Percentiles rank a stretch among this genome's conserved stretches.
Evolutionary conservation across 2,888 invertebrate species (phyloP).

Genomic region (Nomada fabriciana): DNA sequence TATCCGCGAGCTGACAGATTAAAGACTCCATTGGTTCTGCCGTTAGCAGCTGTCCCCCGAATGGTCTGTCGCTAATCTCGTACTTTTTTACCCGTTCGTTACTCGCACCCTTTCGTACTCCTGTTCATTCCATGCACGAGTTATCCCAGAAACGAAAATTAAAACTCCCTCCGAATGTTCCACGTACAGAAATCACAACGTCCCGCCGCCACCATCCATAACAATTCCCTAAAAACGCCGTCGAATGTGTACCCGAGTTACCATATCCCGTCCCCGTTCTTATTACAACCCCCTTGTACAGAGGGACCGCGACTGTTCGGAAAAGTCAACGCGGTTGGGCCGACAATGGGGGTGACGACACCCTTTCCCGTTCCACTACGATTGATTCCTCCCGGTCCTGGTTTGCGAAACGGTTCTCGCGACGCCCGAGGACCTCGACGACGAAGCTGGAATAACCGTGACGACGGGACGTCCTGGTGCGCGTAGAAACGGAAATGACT

Average conservation of each 20-base stretch:
- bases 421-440: conserved; percentile 32
- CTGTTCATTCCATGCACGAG: neutral
- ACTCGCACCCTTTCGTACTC: neutral
- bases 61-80: conserved; percentile 5
- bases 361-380: conserved; percentile 29
- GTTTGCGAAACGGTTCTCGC: conserved; percentile 21
- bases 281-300: conserved; percentile 46
- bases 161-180: neutral
- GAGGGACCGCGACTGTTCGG: conserved; percentile 42
- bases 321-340: conserved; percentile 58
- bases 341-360: conserved; percentile 38
- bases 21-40: conserved; percentile 4
- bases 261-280: conserved; percentile 41
- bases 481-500: neutral
- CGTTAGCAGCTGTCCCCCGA: neutral
- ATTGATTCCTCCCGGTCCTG: conserved; percentile 66
- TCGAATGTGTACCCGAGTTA: conserved; percentile 18
- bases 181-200: conserved; percentile 11
- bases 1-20: conserved; percentile 12
- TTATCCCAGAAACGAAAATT: conserved; percentile 34
- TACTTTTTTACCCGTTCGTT: conserved; percentile 1
- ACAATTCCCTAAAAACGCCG: conserved; percentile 26
- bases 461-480: conserved; percentile 13
- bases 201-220: conserved; percentile 7
- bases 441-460: conserved; percentile 5